phyloP scores from a whole-genome alignment of 2,888 invertebrate species.

The Amphipoea oculea region DNA sequence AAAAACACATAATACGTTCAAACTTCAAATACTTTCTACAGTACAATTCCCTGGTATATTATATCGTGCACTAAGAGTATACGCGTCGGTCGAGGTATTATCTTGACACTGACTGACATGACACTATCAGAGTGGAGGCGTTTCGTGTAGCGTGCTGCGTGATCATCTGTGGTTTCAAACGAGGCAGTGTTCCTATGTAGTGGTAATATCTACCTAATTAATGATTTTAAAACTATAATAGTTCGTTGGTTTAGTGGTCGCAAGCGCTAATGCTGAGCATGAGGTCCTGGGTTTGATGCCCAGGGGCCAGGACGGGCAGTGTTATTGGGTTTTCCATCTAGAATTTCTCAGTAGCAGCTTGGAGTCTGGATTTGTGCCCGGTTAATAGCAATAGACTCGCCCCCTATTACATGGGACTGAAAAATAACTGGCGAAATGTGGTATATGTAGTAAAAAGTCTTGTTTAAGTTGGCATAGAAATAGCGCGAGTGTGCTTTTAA shows the following conservation, averaged over 20 bases:
- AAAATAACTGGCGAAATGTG: not conserved
- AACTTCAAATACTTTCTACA: slow-evolving; percentile 6
- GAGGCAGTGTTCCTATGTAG: not conserved
- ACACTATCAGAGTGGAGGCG: slow-evolving; percentile 57
- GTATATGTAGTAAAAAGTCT: not conserved
- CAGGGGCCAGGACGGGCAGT: too few species aligned
- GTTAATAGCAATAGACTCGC: not conserved
- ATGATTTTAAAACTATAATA: not conserved
- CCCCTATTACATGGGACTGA: not conserved
- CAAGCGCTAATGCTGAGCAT: not conserved
- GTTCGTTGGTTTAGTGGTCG: not conserved
- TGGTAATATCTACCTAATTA: not conserved
- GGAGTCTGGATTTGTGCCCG: not conserved
- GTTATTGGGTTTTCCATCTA: too few species aligned
- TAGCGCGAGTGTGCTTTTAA: not conserved
- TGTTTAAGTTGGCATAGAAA: not conserved
- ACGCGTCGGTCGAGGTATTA: slow-evolving; percentile 55
- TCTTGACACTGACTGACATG: slow-evolving; percentile 73
- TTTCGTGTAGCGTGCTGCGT: slow-evolving; percentile 32
- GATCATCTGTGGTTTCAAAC: slow-evolving; percentile 21
- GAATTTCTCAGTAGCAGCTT: not conserved
- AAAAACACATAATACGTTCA: not conserved
- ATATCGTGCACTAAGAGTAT: slow-evolving; percentile 21
- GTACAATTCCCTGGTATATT: not conserved
- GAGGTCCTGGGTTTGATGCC: not conserved